These are phyloP conservation scores for Podocnemis expansa DNA, from an alignment of 2,113 vertebrate genomes.

Conservation along the genomic window DNA sequence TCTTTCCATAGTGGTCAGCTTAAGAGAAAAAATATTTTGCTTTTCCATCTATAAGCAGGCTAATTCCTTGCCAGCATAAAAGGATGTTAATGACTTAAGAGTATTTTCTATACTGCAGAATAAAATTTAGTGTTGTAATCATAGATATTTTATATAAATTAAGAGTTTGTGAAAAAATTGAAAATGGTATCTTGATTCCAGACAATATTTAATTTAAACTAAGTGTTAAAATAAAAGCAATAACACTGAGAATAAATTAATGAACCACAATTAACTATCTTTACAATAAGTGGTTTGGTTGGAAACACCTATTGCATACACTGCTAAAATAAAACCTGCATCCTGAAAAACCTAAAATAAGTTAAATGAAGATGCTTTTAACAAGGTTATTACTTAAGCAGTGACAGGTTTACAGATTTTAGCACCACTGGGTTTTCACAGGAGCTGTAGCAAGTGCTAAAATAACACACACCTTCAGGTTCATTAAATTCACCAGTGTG, in stretches of 20 bases:
- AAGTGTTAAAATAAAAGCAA: constrained; percentile 81
- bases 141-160: constrained; percentile 79
- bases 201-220: constrained; percentile 80
- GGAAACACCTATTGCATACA: constrained; percentile 78
- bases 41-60: constrained; percentile 36
- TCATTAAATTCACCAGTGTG: constrained; percentile 87
- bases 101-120: constrained; percentile 64
- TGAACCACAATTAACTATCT: constrained; percentile 83
- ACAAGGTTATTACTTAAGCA: constrained; percentile 88
- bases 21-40: constrained; percentile 53
- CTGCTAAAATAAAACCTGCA: constrained; percentile 82
- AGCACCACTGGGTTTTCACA: constrained; percentile 88
- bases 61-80: constrained; percentile 60
- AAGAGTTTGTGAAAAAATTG: constrained; percentile 74
- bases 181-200: constrained; percentile 74
- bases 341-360: constrained; percentile 80
- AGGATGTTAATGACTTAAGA: constrained; percentile 74
- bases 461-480: constrained; percentile 95
- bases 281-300: constrained; percentile 79
- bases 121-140: constrained; percentile 71
- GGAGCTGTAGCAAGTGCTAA: constrained; percentile 88
- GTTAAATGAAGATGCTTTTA: constrained; percentile 88
- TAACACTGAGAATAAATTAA: constrained; percentile 82
- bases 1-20: constrained; percentile 64
- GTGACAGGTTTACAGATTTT: constrained; percentile 90